Percentiles rank a stretch among this genome's conserved stretches.
phyloP scores from a whole-genome alignment of 1,140 invertebrate species.

The Eueides isabella region DNA sequence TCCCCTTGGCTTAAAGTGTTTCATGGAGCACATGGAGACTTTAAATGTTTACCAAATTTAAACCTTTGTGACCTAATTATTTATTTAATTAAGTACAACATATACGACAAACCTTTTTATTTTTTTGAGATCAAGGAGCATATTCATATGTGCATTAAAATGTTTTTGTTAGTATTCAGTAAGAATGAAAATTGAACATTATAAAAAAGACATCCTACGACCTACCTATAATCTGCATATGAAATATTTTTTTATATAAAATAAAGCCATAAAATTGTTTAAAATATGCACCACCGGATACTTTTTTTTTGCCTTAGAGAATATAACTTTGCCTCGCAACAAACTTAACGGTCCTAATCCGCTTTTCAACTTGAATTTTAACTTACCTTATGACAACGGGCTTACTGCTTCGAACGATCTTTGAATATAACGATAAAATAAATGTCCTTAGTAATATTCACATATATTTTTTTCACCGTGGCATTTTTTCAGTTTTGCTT shows the following conservation, averaged over 20 bases:
- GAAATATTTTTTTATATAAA: not conserved
- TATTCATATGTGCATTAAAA: not conserved
- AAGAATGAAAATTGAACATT: too few relatives aligned
- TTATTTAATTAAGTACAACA: not conserved
- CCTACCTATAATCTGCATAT: not conserved
- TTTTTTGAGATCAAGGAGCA: not conserved
- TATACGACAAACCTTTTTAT: too few relatives aligned
- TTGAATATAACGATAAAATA: constrained; percentile 23
- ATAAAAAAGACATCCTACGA: too few relatives aligned
- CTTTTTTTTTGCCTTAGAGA: constrained; percentile 29
- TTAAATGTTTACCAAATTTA: not conserved
- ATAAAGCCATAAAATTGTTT: not conserved
- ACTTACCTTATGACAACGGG: constrained; percentile 74
- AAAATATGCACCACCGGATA: constrained; percentile 14
- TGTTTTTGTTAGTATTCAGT: not conserved
- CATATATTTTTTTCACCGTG: too few relatives aligned
- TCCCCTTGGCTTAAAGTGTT: constrained; percentile 47
- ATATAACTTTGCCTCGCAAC: constrained; percentile 67
- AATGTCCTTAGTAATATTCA: not conserved
- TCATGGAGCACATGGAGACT: constrained; percentile 44
- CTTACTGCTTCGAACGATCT: constrained; percentile 56
- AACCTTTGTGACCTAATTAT: not conserved
- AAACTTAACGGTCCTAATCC: constrained; percentile 77
- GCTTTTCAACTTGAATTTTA: constrained; percentile 74
- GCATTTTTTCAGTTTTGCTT: too few relatives aligned